Evolutionary conservation across 2,888 invertebrate species (phyloP), one percentile per base, ranked within the genome.

Genomic region (Hemicrepidius hirtus): DNA sequence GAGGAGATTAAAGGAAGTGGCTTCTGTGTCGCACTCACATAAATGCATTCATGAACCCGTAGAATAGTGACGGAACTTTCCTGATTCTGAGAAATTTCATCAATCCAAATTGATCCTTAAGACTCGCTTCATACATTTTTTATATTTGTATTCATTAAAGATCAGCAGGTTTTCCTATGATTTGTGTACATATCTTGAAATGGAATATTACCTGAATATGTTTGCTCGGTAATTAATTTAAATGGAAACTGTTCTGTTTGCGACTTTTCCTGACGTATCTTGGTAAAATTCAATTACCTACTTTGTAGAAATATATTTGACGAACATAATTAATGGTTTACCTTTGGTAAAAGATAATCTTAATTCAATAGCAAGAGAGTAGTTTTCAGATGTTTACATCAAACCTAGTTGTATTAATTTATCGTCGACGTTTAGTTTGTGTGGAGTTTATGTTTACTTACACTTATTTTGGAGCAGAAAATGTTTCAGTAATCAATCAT

Each of bases 31-130:
- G 18, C n/a, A 55, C 10, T 55, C 55, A 35, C 32, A 32, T 35
- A 32, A 55, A 55, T 32, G 55, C 32, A 55, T 53, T 53, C 28
- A 53, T 55, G 55, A 55, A n/a, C 21, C 13, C 13, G 32, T 32
- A 32, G n/a, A 35, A 55, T 18, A 55, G 32, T 55, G 32, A 18
- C 55, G 13, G 10, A 32, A 13, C 16, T 28, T 35, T 32, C 2
- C 10, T 49, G 28, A 32, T 55, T 55, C 13, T 55, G 1, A 32
- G 32, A 13, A 55, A 55, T 55, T 55, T 13, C 32, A 55, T 55
- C 55, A 55, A 12, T 55, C 16, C 35, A 28, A 28, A 32, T 13
- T 18, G 55, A 32, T 6, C 18, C n/a, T n/a, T 32, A 55, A 12
- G 18, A 21, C 1, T 49, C 20, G 6, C 21, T 49, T 49, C 55